Conservation (phyloP, 2,113 vertebrate genomes). For the Cololabis saira region DNA sequence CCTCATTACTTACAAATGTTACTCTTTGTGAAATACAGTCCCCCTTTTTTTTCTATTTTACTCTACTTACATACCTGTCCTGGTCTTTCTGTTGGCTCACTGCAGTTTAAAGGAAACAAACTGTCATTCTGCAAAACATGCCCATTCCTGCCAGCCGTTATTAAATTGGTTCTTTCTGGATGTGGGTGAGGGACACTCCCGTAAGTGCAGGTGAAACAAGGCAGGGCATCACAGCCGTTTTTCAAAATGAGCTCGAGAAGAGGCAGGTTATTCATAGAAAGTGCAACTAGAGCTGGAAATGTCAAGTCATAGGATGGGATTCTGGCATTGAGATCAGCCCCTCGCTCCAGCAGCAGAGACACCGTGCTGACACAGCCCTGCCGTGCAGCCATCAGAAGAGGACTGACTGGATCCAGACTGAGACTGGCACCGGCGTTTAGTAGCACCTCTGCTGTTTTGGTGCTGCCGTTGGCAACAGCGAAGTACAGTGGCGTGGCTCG, state of each 20-base stretch:
- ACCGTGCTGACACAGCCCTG: conserved; percentile 86
- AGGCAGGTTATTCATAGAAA: conserved; percentile 86
- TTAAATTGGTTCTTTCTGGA: conserved; percentile 34
- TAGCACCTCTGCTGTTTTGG: conserved; percentile 83
- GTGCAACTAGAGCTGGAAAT: conserved; percentile 90
- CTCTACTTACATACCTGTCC: conserved; percentile 63
- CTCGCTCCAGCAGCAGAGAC: conserved; percentile 88
- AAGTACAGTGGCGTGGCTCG: conserved; percentile 89
- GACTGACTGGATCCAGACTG: conserved; percentile 87
- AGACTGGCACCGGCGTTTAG: conserved; percentile 89
- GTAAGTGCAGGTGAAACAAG: conserved; percentile 89
- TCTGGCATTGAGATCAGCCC: conserved; percentile 85
- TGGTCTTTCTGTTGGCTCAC: conserved; percentile 31
- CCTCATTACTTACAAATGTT: not conserved
- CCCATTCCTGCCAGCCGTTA: conserved; percentile 24
- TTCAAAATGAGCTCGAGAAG: conserved; percentile 91
- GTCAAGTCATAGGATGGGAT: conserved; percentile 84
- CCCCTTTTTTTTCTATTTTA: not conserved
- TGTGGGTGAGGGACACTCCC: conserved; percentile 84
- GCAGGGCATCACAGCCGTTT: conserved; percentile 85
- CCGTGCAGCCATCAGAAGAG: conserved; percentile 89
- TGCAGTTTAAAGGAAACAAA: conserved; percentile 54
- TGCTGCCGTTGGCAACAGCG: conserved; percentile 85
- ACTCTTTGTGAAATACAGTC: not conserved
- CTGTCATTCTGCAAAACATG: conserved; percentile 25